Base-by-base conservation (phyloP, 2,888 invertebrate genomes). In the Oeneis ivallda region DNA sequence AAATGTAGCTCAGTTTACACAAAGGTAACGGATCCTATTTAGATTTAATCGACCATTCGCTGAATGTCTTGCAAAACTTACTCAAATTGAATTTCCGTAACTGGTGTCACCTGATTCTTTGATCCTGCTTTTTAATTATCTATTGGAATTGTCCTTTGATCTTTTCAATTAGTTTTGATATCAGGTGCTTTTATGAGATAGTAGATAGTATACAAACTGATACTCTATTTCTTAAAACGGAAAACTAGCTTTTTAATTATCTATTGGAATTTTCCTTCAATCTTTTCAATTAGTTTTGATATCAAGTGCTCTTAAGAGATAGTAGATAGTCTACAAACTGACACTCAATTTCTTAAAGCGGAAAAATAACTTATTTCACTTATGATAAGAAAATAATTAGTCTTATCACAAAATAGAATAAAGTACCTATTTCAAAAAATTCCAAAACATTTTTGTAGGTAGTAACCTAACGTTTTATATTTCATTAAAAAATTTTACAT, bases 401-500 rank as follows among this genome's bases (percentile, higher is more conserved):
- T 26, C 26, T 9, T 47, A 17, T 10, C 19, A 49, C 17, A 49
- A 11, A 17, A 17, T 49, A 9, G 11, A 49, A 17, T 10, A 9
- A 17, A 17, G 10, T 9, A 17, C 2, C 10, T 47, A 47, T 26
- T 17, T 61, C 57, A 57, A 65, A 63, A 63, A 63, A 54, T 62
- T 13, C 56, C 45, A 54, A 47, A 53, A 7, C 11, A 26, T 60
- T 47, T 57, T 57, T 57, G 0, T 47, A 17, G 47, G 15, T 41
- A 56, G 43, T 66, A 57, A 61, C 52, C 61, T 61, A 57, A 64
- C 52, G 60, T 61, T 66, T 66, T 66, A 54, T 64, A 68, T 68
- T 68, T 69, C 68, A 65, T 68, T 69, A 60, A 65, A 65, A 5
- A 57, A 62, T 58, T 67, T 66, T 58, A 64, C 64, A 63, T 52